Evolutionary conservation across 2,113 vertebrate genomes (phyloP).

Genomic region (Zosterops hypoxanthus): DNA sequence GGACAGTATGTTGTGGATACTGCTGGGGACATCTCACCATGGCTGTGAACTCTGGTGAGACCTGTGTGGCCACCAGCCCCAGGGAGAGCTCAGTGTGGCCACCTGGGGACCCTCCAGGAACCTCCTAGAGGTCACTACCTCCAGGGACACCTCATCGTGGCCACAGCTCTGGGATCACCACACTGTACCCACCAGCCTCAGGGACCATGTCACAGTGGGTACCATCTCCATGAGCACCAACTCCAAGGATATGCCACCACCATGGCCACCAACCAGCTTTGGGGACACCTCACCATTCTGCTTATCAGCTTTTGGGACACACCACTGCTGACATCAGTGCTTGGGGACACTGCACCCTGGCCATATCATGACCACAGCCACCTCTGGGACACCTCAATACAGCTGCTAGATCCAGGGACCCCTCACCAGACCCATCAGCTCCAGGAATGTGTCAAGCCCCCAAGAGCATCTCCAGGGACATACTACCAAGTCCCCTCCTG

Average conservation of each 20-base stretch:
- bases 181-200: too few relatives aligned
- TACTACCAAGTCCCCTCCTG: not conserved
- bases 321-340: accelerated
- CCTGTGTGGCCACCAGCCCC: not conserved
- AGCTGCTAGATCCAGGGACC: not conserved
- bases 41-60: not conserved
- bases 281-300: not conserved
- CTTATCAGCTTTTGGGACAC: not conserved
- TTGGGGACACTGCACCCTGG: not conserved
- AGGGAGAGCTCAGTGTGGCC: not conserved
- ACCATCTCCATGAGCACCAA: not conserved
- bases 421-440: not conserved
- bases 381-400: not conserved
- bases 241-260: not conserved
- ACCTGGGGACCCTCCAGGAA: not conserved
- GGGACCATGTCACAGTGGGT: not conserved
- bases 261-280: accelerated
- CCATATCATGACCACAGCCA: not conserved
- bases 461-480: not conserved
- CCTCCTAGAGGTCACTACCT: not conserved
- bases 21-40: not conserved
- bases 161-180: not conserved
- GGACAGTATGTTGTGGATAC: not conserved
- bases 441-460: not conserved
- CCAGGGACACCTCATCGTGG: accelerated